Evolutionary conservation across 2,113 vertebrate genomes (phyloP), one percentile per base, ranked within the genome.

Genomic region (Corythornis cristatus): DNA sequence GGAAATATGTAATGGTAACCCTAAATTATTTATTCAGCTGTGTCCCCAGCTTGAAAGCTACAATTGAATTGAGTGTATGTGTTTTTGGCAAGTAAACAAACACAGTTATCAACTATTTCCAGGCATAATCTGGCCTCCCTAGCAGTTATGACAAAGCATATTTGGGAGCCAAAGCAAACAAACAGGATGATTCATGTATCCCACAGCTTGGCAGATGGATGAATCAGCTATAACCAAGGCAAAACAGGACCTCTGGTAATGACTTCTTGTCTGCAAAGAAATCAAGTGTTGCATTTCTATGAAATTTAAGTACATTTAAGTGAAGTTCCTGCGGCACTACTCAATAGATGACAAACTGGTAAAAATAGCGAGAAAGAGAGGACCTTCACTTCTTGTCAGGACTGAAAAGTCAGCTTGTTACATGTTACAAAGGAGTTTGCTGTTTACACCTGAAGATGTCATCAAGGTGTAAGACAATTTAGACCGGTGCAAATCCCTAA

Each of bases 121-220:
- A 92, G 93, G 93, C 89, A 90, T 0, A 85, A 60, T 40, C 51
- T 87, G 75, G 33, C 82, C 84, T 83, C 60, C 40, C 58, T n/a
- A 86, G 54, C 40, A n/a, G n/a, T 83, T 80, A 64, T 28, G 78
- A 83, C 0, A 2, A 74, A 85, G 67, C 22, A 66, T 9, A 43
- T 83, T 80, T 83, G 61, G 48, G 57, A 93, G 75, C 82, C 91
- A 96, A 95, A 89, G 35, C 29, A 95, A 96, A 61, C 81, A 93
- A 96, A 91, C 81, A 91, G 58, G 33, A 60, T 96, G 94, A 94
- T 51, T 94, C 81, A 94, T 56, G 45, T 76, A 37, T 50, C 33
- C 92, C 43, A 17, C 62, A 89, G 42, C 42, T 93, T 54, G 65
- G 19, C 58, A 84, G 77, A 84, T 17, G 37, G 54, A 66, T 65